Base-by-base conservation (phyloP, 1,140 invertebrate species). In the Anoplophora glabripennis region DNA sequence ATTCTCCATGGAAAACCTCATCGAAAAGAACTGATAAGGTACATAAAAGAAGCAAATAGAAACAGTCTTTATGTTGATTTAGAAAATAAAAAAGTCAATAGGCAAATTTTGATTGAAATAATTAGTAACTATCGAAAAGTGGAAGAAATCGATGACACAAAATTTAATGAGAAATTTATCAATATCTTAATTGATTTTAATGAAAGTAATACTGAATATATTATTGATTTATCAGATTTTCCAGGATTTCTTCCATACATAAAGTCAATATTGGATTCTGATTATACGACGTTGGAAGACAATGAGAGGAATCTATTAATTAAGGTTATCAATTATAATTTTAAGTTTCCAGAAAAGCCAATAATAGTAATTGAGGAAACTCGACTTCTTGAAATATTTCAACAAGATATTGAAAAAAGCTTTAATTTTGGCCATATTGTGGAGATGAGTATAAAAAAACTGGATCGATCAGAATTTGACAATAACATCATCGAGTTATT, bases 251-350 rank as follows among this genome's bases (percentile, higher is more conserved):
- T 54, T 11, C 11, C 9, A 7, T 5, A 33, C 7, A 54, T 33
- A 8, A 2, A 18, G 28, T 18, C n/a, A n/a, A 15, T 10, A 18
- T 52, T 52, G 38, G 21, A 52, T 18, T 9, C 1, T 7, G n/a
- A 40, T 21, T 52, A 34, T 35, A 34, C 33, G 8, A 10, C 4
- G n/a, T n/a, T n/a, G 14, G 0, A 8, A 10, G 36, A 52, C 11
- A 28, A 15, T 17, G 17, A 3, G 5, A 28, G 21, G 5, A 28
- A 28, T 4, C 11, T 52, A 38, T n/a, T 52, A 18, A 12, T 11
- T 38, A 54, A 54, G 7, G 52, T 54, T 0, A 11, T 54, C 12
- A 11, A 28, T 8, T 54, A 54, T 12, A 44, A 54, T 33, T 12
- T 54, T 12, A 42, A 42, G 8, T 54, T 42, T 33, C 52, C 52